Evolutionary conservation across 2,797 vertebrate genomes (phyloP), one percentile per base, ranked within the genome.

Genomic region (Tauraco hartlaubi): DNA sequence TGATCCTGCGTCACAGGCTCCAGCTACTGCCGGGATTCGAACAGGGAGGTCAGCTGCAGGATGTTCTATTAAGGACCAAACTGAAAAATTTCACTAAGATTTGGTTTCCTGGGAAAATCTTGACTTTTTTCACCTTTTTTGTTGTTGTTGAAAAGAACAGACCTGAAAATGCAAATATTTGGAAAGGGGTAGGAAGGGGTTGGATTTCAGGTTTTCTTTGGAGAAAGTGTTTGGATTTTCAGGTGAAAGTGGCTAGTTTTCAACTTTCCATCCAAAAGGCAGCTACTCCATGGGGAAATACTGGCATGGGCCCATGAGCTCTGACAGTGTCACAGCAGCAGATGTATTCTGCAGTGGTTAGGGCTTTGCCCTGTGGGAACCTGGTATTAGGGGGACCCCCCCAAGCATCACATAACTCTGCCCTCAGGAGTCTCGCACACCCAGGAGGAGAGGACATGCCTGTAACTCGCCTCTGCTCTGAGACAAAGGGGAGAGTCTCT

Each of bases 251-350:
- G 29, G 8, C 21, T 41, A 29, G 17, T 51, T 89, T 82, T 69
- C 46, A 78, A 6, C 63, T 61, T 71, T 12, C 25, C 33, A 29
- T 35, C 7, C 2, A 17, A 76, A 77, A 74, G 22, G 17, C 41
- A 74, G 33, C 33, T 66, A 56, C 26, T 86, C 58, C 26, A 12
- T 23, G 6, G 28, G 43, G 37, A 66, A 62, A 67, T 33, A 20
- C n/a, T 0, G 0, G 15, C 0, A 1, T 10, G 12, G 3, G 3
- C 26, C 69, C 6, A 2, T 35, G 11, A 23, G 11, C 43, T 77
- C 77, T 73, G 56, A 29, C 15, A 13, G 4, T 69, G 67, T 88
- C 16, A 31, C 12, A 74, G 68, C 41, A 90, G 39, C 66, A 46
- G 43, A 23, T 8, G 2, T 5, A 15, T 67, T 72, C 78, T 52